Percentiles rank a stretch among this genome's conserved stretches.
These are phyloP conservation scores for Alfaro cultratus DNA, from an alignment of 2,797 vertebrate genomes.

Conservation along the genomic window DNA sequence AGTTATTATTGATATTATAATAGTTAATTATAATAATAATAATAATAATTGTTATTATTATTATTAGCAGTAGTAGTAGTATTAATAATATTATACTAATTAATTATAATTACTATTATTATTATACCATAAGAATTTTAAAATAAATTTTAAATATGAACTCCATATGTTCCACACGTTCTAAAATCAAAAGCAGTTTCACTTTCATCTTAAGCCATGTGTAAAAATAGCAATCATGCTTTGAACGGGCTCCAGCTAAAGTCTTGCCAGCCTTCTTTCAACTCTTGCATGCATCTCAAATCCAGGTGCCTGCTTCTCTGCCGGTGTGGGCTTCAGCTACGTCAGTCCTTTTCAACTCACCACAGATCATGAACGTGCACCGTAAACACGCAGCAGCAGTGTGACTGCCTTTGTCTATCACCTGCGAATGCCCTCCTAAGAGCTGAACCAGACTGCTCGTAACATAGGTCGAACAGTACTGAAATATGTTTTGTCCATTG, in stretches of 20 bases:
- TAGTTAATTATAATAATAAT: no score
- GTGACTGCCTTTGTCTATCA: slow-evolving; percentile 71
- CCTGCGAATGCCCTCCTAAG: slow-evolving; percentile 57
- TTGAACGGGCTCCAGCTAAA: slow-evolving; percentile 75
- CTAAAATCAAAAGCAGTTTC: slow-evolving; percentile 69
- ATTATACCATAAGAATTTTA: background rate
- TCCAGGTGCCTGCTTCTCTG: slow-evolving; percentile 74
- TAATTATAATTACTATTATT: background rate
- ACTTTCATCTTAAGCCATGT: slow-evolving; percentile 70
- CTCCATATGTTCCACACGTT: slow-evolving; percentile 38
- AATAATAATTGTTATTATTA: background rate
- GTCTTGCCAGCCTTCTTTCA: slow-evolving; percentile 74
- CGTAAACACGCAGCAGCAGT: slow-evolving; percentile 45
- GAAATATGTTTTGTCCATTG: slow-evolving; percentile 80
- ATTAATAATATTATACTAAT: no score
- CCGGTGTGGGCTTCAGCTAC: slow-evolving; percentile 64
- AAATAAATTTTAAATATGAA: slow-evolving; percentile 7
- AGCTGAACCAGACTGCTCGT: slow-evolving; percentile 77
- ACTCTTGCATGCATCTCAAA: slow-evolving; percentile 65
- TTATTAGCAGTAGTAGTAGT: no score
- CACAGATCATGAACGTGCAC: slow-evolving; percentile 67
- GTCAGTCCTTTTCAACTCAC: slow-evolving; percentile 72
- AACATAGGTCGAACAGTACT: slow-evolving; percentile 76
- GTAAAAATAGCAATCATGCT: slow-evolving; percentile 78
- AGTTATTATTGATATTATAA: background rate